Percentiles rank a stretch among this genome's conserved stretches.
Evolutionary conservation across 2,888 invertebrate genomes (phyloP).

Genomic region (Rhodophaea formosa): DNA sequence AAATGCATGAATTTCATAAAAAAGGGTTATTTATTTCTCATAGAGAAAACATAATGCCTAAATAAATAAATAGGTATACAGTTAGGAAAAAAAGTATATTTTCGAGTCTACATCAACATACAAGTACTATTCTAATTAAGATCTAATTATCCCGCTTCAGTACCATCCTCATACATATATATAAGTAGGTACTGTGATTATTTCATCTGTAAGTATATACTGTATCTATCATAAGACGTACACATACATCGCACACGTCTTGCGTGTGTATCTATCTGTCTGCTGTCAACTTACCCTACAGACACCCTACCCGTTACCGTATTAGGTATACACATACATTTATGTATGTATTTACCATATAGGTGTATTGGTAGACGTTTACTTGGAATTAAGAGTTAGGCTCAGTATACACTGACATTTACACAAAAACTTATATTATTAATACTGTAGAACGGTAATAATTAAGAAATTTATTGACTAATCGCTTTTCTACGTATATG

Average conservation of each 20-base stretch:
- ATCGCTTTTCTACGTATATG: too few species aligned
- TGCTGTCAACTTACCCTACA: not conserved
- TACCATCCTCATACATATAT: not conserved
- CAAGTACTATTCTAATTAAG: not conserved
- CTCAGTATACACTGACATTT: too few species aligned
- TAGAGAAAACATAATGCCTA: too few species aligned
- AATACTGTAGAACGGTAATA: too few species aligned
- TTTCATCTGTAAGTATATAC: too few species aligned
- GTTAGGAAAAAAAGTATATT: too few species aligned
- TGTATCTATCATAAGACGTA: not conserved
- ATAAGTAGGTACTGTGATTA: not conserved
- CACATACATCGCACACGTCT: not conserved
- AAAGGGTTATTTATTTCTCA: too few species aligned
- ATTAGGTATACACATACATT: not conserved
- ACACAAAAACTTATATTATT: too few species aligned
- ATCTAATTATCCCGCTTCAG: not conserved
- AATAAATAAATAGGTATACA: too few species aligned
- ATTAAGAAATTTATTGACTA: too few species aligned
- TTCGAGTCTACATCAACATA: not conserved
- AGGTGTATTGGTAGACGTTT: not conserved
- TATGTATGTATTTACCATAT: not conserved
- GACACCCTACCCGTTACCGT: not conserved
- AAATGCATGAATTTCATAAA: too few species aligned
- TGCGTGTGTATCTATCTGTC: not conserved
- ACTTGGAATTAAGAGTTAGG: not conserved